Conservation (phyloP, 2,797 vertebrate species). For the Dipus sagitta region DNA sequence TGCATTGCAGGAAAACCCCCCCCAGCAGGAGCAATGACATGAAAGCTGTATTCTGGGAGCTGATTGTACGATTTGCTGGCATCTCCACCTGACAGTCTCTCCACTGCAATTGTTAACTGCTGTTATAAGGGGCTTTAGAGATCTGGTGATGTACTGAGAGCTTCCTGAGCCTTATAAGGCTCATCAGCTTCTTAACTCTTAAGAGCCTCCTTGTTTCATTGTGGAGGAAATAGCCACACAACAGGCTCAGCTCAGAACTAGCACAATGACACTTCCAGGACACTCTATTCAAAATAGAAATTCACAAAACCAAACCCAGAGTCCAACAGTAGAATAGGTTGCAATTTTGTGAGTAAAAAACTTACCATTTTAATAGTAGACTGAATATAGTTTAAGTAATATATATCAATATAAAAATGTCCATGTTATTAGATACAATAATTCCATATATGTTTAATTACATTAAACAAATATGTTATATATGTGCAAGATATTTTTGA, state of each 20-base stretch:
- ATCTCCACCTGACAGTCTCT: neutral
- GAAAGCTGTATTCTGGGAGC: neutral
- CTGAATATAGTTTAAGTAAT: neutral
- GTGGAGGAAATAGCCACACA: neutral
- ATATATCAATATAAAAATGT: neutral
- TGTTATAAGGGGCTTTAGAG: no score
- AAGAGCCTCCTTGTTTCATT: neutral
- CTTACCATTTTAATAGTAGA: neutral
- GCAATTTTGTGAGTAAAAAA: neutral
- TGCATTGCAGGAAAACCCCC: no score
- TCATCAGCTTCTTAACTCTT: neutral
- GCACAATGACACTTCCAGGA: neutral
- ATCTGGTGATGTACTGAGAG: neutral
- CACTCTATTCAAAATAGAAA: neutral
- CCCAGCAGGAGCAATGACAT: neutral
- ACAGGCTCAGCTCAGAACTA: neutral
- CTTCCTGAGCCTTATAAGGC: neutral
- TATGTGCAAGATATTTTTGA: neutral
- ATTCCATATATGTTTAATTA: neutral
- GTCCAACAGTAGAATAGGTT: neutral
- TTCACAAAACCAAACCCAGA: neutral
- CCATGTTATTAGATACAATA: neutral
- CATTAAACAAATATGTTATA: neutral
- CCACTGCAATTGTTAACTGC: neutral
- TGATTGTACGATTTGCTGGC: neutral